These are phyloP conservation scores for Drosophila mercatorum DNA, from an alignment of 2,888 invertebrate species.

Conservation along the genomic window DNA sequence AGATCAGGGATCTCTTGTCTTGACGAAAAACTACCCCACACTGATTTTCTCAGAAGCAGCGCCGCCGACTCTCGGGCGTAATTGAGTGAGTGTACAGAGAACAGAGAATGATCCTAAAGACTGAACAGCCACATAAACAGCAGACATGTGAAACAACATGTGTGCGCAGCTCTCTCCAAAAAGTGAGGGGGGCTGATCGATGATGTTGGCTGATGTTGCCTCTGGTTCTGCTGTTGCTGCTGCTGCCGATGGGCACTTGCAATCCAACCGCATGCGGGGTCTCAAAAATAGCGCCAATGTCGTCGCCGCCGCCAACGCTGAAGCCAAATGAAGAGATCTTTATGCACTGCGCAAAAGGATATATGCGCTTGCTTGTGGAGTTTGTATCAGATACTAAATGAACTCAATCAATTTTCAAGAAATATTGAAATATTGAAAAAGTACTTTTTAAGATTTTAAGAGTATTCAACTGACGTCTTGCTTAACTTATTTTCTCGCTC, in stretches of 20 bases:
- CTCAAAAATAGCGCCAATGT: constrained; percentile 64
- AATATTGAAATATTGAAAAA: neutral
- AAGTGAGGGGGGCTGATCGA: constrained; percentile 26
- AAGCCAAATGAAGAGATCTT: constrained; percentile 41
- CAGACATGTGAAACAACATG: constrained; percentile 45
- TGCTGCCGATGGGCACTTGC: constrained; percentile 37
- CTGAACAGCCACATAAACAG: constrained; percentile 61
- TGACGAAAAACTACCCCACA: constrained; percentile 50
- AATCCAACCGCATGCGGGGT: constrained; percentile 46
- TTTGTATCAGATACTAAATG: neutral
- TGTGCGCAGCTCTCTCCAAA: constrained; percentile 24
- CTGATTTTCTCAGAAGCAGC: constrained; percentile 56
- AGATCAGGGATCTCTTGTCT: constrained; percentile 40
- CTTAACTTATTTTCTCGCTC: neutral
- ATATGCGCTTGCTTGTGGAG: neutral
- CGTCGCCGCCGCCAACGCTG: constrained; percentile 44
- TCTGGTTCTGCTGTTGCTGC: neutral
- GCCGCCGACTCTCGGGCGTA: constrained; percentile 31
- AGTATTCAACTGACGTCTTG: constrained; percentile 17
- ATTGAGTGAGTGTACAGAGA: constrained; percentile 43
- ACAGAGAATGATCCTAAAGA: constrained; percentile 40
- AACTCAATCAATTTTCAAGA: neutral
- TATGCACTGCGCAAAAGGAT: constrained; percentile 4
- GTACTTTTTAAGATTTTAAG: constrained; percentile 10
- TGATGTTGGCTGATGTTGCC: constrained; percentile 12